A percentile compares a stretch with the other conserved stretches of the same genome.
phyloP scores from a whole-genome alignment of 2,888 invertebrate species.

The Drosophila mimica region DNA sequence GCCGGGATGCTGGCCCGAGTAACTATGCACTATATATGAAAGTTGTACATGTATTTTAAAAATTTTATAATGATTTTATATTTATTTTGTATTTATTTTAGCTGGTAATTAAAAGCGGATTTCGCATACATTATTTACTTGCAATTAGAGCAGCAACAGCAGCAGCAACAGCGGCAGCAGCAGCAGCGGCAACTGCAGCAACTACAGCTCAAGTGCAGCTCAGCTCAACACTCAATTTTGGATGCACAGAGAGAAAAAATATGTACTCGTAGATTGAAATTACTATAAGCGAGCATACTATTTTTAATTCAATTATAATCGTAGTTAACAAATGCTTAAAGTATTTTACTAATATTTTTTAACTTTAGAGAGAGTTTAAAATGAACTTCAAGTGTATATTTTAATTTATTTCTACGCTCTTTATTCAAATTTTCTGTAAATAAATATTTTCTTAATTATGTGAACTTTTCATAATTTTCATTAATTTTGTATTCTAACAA shows the following conservation, averaged over 20 bases:
- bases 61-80: slow-evolving; percentile 43
- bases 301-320: neutral
- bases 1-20: slow-evolving; percentile 3
- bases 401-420: neutral
- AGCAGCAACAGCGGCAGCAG: slow-evolving; percentile 46
- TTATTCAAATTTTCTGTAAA: neutral
- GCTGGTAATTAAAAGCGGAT: slow-evolving; percentile 75
- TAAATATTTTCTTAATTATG: neutral
- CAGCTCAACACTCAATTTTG: slow-evolving; percentile 20
- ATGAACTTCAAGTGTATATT: neutral
- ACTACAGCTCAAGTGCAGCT: slow-evolving; percentile 34
- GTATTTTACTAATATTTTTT: neutral
- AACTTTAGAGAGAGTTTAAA: neutral
- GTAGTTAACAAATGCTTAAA: neutral
- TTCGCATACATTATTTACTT: slow-evolving; percentile 77
- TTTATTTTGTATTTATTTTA: slow-evolving; percentile 77
- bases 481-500: neutral
- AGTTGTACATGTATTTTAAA: slow-evolving; percentile 35
- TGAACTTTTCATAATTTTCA: neutral
- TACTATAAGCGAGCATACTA: neutral
- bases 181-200: slow-evolving; percentile 47
- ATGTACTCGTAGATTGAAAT: neutral
- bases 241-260: neutral
- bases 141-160: slow-evolving; percentile 67
- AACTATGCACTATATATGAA: neutral